Evolutionary conservation across 2,113 vertebrate species (phyloP).

Genomic region (Oreochromis tanganicae): DNA sequence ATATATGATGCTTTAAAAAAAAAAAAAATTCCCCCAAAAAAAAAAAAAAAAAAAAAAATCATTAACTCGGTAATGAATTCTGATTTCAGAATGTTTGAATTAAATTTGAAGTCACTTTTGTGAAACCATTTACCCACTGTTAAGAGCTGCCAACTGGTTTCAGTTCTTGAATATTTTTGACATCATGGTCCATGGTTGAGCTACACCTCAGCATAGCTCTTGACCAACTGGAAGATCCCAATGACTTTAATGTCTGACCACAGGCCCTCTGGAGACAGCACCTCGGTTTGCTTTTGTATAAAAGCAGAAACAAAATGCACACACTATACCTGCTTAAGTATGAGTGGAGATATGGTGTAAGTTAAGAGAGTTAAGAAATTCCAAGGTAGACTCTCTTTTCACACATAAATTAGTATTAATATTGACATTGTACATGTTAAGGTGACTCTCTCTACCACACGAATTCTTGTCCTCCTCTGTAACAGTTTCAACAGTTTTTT

Average conservation of each 20-base stretch:
- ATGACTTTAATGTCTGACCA: slow-evolving; percentile 41
- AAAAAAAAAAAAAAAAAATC: neutral
- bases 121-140: neutral
- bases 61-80: neutral
- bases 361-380: neutral
- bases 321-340: neutral
- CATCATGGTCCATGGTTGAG: slow-evolving; percentile 26
- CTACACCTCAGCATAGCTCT: slow-evolving; percentile 29
- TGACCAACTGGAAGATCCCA: slow-evolving; percentile 38
- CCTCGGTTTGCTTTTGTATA: slow-evolving; percentile 51
- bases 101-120: neutral
- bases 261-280: slow-evolving; percentile 49
- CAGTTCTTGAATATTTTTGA: neutral
- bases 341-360: neutral
- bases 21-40: neutral
- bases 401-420: neutral
- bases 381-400: neutral
- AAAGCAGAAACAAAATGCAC: neutral
- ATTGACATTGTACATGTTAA: slow-evolving; percentile 29
- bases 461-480: slow-evolving; percentile 13
- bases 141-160: neutral
- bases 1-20: too few relatives aligned
- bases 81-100: neutral
- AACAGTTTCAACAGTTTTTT: neutral
- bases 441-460: slow-evolving; percentile 48